Conservation (phyloP, 2,113 vertebrate species). For the Oncorhynchus nerka region DNA sequence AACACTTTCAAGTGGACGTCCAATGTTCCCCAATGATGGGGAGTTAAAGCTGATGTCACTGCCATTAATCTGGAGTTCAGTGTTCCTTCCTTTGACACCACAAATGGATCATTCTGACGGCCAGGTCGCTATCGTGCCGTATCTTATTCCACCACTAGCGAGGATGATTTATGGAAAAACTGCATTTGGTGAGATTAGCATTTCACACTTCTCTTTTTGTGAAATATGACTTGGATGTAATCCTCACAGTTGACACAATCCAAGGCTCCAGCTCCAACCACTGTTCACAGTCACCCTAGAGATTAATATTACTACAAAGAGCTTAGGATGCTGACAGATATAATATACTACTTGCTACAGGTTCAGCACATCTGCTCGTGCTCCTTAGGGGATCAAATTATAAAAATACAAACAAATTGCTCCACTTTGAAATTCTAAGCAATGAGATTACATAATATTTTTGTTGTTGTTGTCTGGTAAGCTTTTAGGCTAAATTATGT, state of each 20-base stretch:
- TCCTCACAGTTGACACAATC: not conserved
- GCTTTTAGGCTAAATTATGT: too few relatives aligned
- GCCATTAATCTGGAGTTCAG: too few relatives aligned
- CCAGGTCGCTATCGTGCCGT: conserved; percentile 56
- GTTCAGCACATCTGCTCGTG: not conserved
- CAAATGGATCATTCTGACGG: conserved; percentile 75
- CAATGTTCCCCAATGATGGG: too few relatives aligned
- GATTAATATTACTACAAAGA: not conserved
- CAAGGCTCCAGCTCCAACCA: not conserved
- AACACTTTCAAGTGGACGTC: too few relatives aligned
- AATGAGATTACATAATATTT: not conserved
- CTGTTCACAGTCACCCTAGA: not conserved
- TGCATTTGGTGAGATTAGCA: conserved; percentile 70
- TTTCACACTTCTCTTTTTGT: conserved; percentile 21
- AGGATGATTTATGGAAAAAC: conserved; percentile 74
- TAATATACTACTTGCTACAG: not conserved
- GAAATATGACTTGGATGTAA: conserved; percentile 12
- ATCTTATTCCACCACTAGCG: conserved; percentile 72
- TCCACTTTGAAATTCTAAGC: not conserved
- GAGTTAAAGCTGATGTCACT: too few relatives aligned
- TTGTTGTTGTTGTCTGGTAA: too few relatives aligned
- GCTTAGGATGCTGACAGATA: not conserved
- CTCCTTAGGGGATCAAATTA: not conserved
- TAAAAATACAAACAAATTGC: not conserved
- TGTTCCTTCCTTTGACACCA: conserved; percentile 54